phyloP scores from a whole-genome alignment of 2,797 vertebrate species.

The Chrysocyon brachyurus region DNA sequence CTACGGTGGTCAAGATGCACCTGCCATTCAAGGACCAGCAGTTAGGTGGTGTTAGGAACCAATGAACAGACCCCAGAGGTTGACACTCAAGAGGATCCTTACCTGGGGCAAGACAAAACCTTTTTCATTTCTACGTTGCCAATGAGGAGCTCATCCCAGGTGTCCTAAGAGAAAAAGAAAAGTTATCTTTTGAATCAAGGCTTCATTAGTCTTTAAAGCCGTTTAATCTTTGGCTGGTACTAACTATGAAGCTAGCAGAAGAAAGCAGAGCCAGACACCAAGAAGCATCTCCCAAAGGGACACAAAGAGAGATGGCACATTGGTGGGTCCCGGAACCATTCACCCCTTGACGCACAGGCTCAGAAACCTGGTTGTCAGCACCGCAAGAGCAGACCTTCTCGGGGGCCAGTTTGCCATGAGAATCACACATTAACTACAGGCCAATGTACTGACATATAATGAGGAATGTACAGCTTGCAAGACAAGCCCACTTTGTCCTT shows the following conservation, averaged over 20 bases:
- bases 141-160: conserved; percentile 95
- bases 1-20: conserved; percentile 96
- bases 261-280: neutral
- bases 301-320: accelerated
- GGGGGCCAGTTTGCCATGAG: accelerated
- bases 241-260: neutral
- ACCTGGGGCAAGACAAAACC: conserved; percentile 95
- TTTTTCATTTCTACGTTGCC: conserved; percentile 93
- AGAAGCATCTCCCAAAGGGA: neutral
- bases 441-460: neutral
- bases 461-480: neutral
- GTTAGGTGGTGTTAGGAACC: neutral
- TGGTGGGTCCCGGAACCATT: neutral
- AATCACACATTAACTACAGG: too few species aligned
- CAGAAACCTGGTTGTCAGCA: neutral
- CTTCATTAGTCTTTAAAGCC: neutral
- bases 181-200: neutral
- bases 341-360: neutral
- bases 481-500: neutral
- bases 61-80: accelerated
- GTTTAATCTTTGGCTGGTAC: neutral
- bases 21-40: conserved; percentile 85
- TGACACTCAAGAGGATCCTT: neutral
- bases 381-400: neutral
- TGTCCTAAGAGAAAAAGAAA: conserved; percentile 90